Evolutionary conservation across 2,797 vertebrate genomes (phyloP).

Genomic region (Echiichthys vipera): DNA sequence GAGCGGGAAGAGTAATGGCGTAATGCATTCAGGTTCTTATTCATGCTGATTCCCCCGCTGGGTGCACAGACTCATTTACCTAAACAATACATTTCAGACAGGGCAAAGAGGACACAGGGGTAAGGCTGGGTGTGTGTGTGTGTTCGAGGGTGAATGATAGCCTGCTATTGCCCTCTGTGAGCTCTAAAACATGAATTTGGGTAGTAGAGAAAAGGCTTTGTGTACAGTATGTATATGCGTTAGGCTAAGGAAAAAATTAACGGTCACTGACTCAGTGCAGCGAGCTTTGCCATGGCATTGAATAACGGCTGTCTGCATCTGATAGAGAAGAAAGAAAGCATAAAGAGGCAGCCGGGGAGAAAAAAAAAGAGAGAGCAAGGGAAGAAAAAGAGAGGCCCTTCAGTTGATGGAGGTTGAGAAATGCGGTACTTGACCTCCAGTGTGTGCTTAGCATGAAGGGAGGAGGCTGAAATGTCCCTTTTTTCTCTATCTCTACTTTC

Average conservation of each 20-base stretch:
- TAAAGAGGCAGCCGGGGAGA: slow-evolving; percentile 47
- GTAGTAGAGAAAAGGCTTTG: slow-evolving; percentile 8
- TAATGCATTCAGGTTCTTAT: slow-evolving; percentile 78
- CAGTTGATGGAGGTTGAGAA: slow-evolving; percentile 57
- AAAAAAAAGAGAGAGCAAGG: slow-evolving; percentile 20
- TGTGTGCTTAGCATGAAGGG: slow-evolving; percentile 54
- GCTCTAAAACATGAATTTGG: slow-evolving; percentile 2
- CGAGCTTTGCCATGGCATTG: slow-evolving; percentile 22
- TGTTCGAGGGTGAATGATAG: slow-evolving; percentile 39
- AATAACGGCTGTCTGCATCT: slow-evolving; percentile 62
- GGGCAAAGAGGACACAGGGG: slow-evolving; percentile 74
- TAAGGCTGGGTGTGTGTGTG: slow-evolving; percentile 36
- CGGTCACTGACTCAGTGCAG: slow-evolving; percentile 25
- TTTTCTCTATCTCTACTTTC: slow-evolving; percentile 19
- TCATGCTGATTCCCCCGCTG: slow-evolving; percentile 77
- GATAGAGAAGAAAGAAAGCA: slow-evolving; percentile 58
- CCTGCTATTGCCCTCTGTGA: slow-evolving; percentile 41
- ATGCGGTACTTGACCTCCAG: slow-evolving; percentile 71
- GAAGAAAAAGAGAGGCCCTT: slow-evolving; percentile 40
- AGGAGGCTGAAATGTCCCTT: slow-evolving; percentile 28
- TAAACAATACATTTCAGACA: slow-evolving; percentile 79
- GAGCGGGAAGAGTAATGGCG: slow-evolving; percentile 64
- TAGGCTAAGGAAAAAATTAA: slow-evolving; percentile 5
- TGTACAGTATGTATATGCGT: slow-evolving; percentile 14
- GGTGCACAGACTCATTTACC: slow-evolving; percentile 78